Percentiles rank a stretch among this genome's conserved stretches.
These are phyloP conservation scores for Tetrao urogallus DNA, from an alignment of 2,113 vertebrate genomes.

Conservation along the genomic window DNA sequence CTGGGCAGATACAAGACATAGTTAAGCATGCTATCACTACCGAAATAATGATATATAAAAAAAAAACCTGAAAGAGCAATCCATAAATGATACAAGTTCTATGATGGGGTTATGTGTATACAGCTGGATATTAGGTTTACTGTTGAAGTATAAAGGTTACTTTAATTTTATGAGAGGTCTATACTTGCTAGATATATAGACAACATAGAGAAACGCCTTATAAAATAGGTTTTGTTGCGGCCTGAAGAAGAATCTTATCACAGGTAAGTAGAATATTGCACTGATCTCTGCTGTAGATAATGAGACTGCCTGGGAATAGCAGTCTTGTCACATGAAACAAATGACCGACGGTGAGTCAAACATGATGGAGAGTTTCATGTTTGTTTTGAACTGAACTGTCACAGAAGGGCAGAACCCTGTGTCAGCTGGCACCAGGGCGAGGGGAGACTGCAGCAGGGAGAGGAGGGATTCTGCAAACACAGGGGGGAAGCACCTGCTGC, in stretches of 20 bases:
- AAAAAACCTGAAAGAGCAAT: not conserved
- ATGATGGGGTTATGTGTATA: not conserved
- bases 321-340: conserved; percentile 12
- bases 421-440: not conserved
- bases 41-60: not conserved
- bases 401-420: not conserved
- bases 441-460: not conserved
- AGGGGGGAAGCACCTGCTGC: not conserved
- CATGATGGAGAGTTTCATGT: not conserved
- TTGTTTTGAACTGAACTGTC: not conserved
- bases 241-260: conserved; percentile 21
- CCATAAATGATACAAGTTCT: not conserved
- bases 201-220: not conserved
- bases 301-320: conserved; percentile 26
- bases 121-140: not conserved
- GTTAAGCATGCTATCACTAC: not conserved
- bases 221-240: not conserved
- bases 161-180: conserved; percentile 25
- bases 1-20: not conserved
- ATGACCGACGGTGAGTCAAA: not conserved
- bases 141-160: not conserved
- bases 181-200: not conserved
- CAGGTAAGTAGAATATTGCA: conserved; percentile 9
- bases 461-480: not conserved
- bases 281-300: conserved; percentile 26